Evolutionary conservation across 2,113 vertebrate species (phyloP), one percentile per base, ranked within the genome.

Genomic region (Labeo catla): DNA sequence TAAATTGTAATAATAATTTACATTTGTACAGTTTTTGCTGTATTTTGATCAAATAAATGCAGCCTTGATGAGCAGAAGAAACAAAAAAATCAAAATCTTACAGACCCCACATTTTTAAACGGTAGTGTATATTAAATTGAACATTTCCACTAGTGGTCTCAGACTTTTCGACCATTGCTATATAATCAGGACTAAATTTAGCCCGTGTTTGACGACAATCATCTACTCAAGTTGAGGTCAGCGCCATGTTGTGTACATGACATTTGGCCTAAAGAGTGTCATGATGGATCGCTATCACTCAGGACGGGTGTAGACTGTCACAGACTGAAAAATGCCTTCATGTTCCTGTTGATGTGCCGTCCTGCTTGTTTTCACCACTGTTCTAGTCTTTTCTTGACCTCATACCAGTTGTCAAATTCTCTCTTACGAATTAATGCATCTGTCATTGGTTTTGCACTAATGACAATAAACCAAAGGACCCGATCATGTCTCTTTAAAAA

Each of bases 131-230:
- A 47, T 74, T n/a, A 23, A 23, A 45, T 49, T 6, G 3, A 6
- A 7, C 0, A 28, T 13, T 13, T 28, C 49, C 72, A 49, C 1
- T 50, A 28, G n/a, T 23, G 73, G 45, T n/a, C 21, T 78, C 12
- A 43, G 34, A n/a, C 77, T 4, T 78, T 21, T 57, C 49, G 76
- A 77, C 28, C 76, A 54, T 15, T 0, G 16, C 39, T 45, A 2
- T 84, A 19, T 66, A 43, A 13, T 72, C 65, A 52, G 19, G 50
- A 73, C 66, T 83, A 72, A 72, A 83, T 83, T 83, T 83, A 57
- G 28, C 4, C 49, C 16, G 2, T 12, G 66, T 39, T 43, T 54
- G 66, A 73, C 3, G 47, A 43, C 49, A 72, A 72, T 72, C 61
- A 68, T 4, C 63, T 49, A 23, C 79, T 80, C 77, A 61, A 80